Evolutionary conservation across 2,113 vertebrate genomes (phyloP).

Genomic region (Apus apus): DNA sequence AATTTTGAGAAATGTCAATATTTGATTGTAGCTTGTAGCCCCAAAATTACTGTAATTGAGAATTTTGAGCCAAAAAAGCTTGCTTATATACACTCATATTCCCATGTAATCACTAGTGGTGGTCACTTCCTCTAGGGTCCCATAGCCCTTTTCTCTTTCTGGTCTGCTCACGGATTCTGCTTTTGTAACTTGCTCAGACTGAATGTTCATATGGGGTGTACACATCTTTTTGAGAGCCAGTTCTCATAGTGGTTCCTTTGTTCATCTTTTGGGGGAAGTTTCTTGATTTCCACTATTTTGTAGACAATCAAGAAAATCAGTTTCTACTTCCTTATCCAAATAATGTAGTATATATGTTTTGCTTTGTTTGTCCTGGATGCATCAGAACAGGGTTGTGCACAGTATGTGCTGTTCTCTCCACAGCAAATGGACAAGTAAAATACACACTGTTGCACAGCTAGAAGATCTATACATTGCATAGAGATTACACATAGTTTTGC

Average conservation of each 20-base stretch:
- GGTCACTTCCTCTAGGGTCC: not conserved
- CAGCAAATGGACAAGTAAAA: not conserved
- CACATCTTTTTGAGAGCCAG: not conserved
- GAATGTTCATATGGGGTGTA: not conserved
- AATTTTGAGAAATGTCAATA: not conserved
- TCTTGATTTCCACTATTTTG: not conserved
- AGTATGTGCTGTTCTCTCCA: fast-evolving
- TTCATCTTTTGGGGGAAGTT: not conserved
- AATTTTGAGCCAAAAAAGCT: not conserved
- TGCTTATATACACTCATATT: not conserved
- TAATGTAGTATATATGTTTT: not conserved
- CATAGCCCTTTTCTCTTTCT: not conserved
- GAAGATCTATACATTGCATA: not conserved
- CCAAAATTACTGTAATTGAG: not conserved
- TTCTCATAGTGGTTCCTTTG: not conserved
- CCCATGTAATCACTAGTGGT: not conserved
- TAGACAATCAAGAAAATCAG: not conserved
- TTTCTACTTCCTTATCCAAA: not conserved
- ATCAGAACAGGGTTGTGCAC: not conserved
- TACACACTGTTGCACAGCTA: not conserved
- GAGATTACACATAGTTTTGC: not conserved
- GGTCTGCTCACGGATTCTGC: not conserved
- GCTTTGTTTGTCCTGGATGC: not conserved
- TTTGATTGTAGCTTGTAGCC: not conserved
- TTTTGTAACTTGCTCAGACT: not conserved